Evolutionary conservation across 2,888 invertebrate genomes (phyloP), one percentile per base, ranked within the genome.

Genomic region (Hypomecis atomaria): DNA sequence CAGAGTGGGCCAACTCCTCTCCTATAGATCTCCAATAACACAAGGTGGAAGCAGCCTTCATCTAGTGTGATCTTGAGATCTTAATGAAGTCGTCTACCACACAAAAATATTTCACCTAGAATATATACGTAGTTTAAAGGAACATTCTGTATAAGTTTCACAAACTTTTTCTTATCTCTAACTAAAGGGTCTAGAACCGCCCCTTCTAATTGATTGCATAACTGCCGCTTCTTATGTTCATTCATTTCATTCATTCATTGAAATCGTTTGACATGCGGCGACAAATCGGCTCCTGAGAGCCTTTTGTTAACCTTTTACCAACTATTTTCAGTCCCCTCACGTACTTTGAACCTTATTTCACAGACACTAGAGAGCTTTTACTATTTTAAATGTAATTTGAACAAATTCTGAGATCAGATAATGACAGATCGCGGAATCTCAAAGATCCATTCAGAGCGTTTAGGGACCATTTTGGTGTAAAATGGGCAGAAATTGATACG

Each of bases 171-270:
- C 66, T 65, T 69, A 76, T 75, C 72, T 82, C 70, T 60, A 83
- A 83, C 70, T 60, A 83, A 83, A 78, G 70, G 71, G 65, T 59
- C 67, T 67, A 70, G 66, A 75, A 79, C 86, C 90, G 87, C 90
- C 91, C 83, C 67, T 85, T 83, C 83, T 89, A 90, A 89, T 88
- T 86, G 88, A 89, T 91, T 91, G 90, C 90, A 85, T 89, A 88
- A 91, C 87, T 84, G 84, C 84, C 83, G 83, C 81, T 78, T 77
- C 44, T 59, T 59, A 49, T 54, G 55, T 79, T 77, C 78, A 75
- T 77, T 77, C 82, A 75, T 76, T 81, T 82, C 82, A 76, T 71
- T 74, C 76, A 74, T 78, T 78, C 82, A 85, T 79, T 78, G 78
- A 78, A 76, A 76, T 75, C 79, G 84, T 88, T 88, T 85, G 87